phyloP scores from a whole-genome alignment of 2,113 vertebrate species.

The Typhlomys cinereus region DNA sequence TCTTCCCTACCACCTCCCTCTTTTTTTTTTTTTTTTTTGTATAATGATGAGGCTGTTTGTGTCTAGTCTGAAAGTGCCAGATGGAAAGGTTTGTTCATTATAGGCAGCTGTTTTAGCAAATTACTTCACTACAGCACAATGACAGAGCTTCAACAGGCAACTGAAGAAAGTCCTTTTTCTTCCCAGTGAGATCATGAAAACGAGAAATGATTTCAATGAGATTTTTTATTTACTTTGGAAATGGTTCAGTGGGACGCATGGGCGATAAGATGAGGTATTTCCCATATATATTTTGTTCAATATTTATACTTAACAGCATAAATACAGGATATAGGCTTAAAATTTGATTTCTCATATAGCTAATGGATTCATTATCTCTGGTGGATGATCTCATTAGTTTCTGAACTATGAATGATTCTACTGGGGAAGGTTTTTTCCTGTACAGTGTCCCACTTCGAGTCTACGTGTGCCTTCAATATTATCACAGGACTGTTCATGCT shows the following conservation, averaged over 20 bases:
- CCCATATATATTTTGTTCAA: slow-evolving; percentile 72
- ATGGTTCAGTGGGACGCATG: slow-evolving; percentile 78
- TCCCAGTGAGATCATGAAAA: slow-evolving; percentile 85
- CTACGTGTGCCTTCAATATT: neutral
- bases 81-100: slow-evolving; percentile 87
- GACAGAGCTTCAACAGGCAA: slow-evolving; percentile 81
- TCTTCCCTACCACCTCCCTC: too few species aligned
- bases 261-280: slow-evolving; percentile 78
- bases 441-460: slow-evolving; percentile 57
- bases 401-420: slow-evolving; percentile 74
- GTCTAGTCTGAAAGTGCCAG: slow-evolving; percentile 82
- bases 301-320: slow-evolving; percentile 60
- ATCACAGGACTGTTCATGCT: neutral
- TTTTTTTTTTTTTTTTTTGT: slow-evolving; percentile 39
- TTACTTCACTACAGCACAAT: slow-evolving; percentile 86
- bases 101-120: slow-evolving; percentile 88
- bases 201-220: slow-evolving; percentile 83
- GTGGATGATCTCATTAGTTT: slow-evolving; percentile 69
- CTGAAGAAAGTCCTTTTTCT: slow-evolving; percentile 84
- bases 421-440: slow-evolving; percentile 55
- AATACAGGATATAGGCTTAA: slow-evolving; percentile 69
- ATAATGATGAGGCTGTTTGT: slow-evolving; percentile 79
- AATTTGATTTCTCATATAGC: slow-evolving; percentile 76
- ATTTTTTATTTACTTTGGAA: slow-evolving; percentile 85
- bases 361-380: slow-evolving; percentile 78